These are phyloP conservation scores for Aeoliscus strigatus DNA, from an alignment of 2,797 vertebrate species.

Conservation along the genomic window DNA sequence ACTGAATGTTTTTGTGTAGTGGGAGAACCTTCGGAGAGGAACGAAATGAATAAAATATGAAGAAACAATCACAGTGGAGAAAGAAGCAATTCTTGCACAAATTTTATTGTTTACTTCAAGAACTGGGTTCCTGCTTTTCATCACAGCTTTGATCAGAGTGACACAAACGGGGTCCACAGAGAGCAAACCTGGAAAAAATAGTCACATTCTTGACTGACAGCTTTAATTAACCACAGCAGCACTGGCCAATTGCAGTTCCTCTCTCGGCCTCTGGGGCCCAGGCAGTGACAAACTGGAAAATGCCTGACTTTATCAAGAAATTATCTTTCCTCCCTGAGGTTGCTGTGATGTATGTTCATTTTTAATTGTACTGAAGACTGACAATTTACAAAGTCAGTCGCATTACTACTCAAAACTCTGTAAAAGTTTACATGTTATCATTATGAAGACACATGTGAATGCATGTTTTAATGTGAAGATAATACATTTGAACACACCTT, in stretches of 20 bases:
- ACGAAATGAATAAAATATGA: constrained; percentile 62
- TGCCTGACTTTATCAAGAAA: constrained; percentile 53
- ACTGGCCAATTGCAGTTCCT: constrained; percentile 56
- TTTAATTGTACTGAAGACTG: no score
- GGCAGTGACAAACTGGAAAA: constrained; percentile 48
- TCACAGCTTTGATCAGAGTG: constrained; percentile 68
- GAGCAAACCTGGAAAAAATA: constrained; percentile 41
- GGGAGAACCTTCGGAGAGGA: constrained; percentile 41
- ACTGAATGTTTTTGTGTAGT: constrained; percentile 35
- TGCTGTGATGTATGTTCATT: constrained; percentile 38
- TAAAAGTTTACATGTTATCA: no score
- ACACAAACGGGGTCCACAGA: constrained; percentile 64
- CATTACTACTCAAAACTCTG: constrained; percentile 16
- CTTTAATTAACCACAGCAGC: constrained; percentile 73
- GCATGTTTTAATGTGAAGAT: no score
- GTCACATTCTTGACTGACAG: constrained; percentile 64
- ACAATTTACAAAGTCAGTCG: constrained; percentile 19
- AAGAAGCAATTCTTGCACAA: constrained; percentile 29
- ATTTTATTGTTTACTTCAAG: constrained; percentile 64
- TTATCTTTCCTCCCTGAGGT: constrained; percentile 46
- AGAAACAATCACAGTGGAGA: constrained; percentile 21
- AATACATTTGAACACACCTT: no score
- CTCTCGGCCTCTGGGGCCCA: constrained; percentile 55
- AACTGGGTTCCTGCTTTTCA: constrained; percentile 55
- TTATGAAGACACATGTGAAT: no score